These are phyloP conservation scores for Taurulus bubalis DNA, from an alignment of 2,113 vertebrate genomes.

Conservation along the genomic window DNA sequence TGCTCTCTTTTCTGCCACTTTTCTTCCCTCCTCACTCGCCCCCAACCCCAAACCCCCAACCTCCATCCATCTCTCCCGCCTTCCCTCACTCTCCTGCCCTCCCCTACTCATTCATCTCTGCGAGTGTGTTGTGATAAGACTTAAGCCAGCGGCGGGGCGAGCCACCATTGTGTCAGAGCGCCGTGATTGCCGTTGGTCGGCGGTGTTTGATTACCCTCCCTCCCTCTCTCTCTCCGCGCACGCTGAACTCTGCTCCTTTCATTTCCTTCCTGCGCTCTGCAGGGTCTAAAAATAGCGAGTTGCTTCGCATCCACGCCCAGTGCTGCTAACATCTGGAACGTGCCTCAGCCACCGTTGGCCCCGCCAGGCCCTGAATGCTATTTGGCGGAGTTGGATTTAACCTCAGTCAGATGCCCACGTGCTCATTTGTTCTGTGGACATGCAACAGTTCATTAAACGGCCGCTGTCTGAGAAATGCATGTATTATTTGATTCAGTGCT, in stretches of 20 bases:
- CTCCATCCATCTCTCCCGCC: slow-evolving; percentile 42
- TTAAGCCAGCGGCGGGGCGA: slow-evolving; percentile 44
- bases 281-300: slow-evolving; percentile 74
- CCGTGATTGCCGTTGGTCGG: slow-evolving; percentile 58
- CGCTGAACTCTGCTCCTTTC: slow-evolving; percentile 70
- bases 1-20: slow-evolving; percentile 39
- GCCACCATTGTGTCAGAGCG: slow-evolving; percentile 55
- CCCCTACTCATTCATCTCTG: slow-evolving; percentile 61
- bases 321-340: slow-evolving; percentile 65
- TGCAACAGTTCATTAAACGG: neutral
- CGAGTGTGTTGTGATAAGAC: slow-evolving; percentile 69
- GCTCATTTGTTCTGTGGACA: slow-evolving; percentile 36
- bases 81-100: slow-evolving; percentile 40
- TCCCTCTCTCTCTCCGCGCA: neutral
- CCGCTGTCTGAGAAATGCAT: neutral
- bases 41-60: neutral
- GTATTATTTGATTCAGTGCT: neutral
- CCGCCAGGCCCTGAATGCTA: slow-evolving; percentile 30
- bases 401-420: slow-evolving; percentile 48
- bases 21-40: slow-evolving; percentile 29
- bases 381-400: slow-evolving; percentile 56
- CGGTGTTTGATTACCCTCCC: slow-evolving; percentile 63
- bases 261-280: slow-evolving; percentile 64
- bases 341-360: slow-evolving; percentile 42
- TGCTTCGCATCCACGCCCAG: slow-evolving; percentile 67